Evolutionary conservation across 2,113 vertebrate species (phyloP), one percentile per base, ranked within the genome.

Genomic region (Phyllostomus hastatus): DNA sequence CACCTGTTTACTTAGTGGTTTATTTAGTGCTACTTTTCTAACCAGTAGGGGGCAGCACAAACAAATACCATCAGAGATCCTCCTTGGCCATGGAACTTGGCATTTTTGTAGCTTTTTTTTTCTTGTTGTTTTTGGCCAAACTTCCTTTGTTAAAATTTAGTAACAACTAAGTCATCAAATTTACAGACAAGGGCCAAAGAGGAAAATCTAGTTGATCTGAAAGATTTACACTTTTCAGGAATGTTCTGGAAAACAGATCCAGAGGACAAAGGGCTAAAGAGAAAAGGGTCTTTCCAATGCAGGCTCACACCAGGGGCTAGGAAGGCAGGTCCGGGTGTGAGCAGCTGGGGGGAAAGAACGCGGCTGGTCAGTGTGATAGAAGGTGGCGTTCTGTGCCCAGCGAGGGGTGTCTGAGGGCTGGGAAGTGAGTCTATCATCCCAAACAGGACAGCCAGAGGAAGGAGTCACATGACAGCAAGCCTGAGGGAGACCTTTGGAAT

Each of bases 1-100:
- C 19, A 2, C 26, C 15, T 33, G 43, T 48, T 76, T 48, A 16
- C 26, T 46, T 76, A 0, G 7, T 61, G 17, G 48, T 75, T 73
- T 69, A 78, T 57, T 61, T 46, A 57, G 41, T 24, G 7, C 31
- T 61, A 19, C 50, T 41, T 89, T 81, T 84, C 31, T 90, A 28
- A 78, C 96, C 96, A 97, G 90, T 54, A 97, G 97, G 82, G 95
- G 96, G 92, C 96, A 96, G 91, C 94, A 96, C 69, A 91, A 70
- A 73, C 91, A 93, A 83, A 86, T 9, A 38, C 24, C 95, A 61
- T 33, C 0, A 5, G 85, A 80, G 4, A 20, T 3, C 20, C 22
- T 80, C 46, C 48, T 81, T 54, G 79, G 24, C 50, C 14, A 17
- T n/a, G 52, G 15, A 46, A 75, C 72, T 61, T 78, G 31, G 20